Evolutionary conservation across 2,113 vertebrate genomes (phyloP).

Genomic region (Myrmecophaga tridactyla): DNA sequence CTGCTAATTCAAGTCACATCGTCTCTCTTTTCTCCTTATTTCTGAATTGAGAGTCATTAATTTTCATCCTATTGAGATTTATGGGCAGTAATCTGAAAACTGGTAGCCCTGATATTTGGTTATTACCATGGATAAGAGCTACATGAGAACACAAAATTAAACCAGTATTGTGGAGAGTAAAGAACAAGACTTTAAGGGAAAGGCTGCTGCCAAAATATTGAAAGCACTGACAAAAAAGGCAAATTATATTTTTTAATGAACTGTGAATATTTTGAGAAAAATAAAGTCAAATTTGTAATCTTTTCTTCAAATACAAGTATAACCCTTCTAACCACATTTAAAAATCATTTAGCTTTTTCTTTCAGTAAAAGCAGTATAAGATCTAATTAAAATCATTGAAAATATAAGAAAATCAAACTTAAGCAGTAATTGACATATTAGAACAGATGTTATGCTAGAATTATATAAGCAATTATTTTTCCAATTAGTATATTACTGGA

Average conservation of each 20-base stretch:
- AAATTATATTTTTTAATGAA: conserved; percentile 13
- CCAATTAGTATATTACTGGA: conserved; percentile 52
- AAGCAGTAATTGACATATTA: background rate
- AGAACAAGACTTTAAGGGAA: background rate
- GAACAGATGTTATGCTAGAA: conserved; percentile 8
- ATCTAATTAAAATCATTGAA: conserved; percentile 64
- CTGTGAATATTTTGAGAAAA: conserved; percentile 29
- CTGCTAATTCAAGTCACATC: background rate
- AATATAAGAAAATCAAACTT: conserved; percentile 51
- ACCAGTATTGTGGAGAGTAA: conserved; percentile 14
- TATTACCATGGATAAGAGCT: background rate
- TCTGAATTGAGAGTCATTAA: conserved; percentile 11
- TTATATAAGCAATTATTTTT: conserved; percentile 69
- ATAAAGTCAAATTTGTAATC: background rate
- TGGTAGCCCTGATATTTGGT: background rate
- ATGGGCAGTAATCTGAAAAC: conserved; percentile 28
- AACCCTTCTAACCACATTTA: conserved; percentile 35
- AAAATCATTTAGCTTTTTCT: conserved; percentile 13
- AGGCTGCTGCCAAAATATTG: background rate
- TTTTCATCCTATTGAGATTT: conserved; percentile 24
- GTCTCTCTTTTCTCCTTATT: background rate
- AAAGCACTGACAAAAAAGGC: background rate
- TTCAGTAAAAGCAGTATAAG: conserved; percentile 1
- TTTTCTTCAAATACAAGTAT: conserved; percentile 5
- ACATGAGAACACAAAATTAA: conserved; percentile 13